These are phyloP conservation scores for Euphonia xanthogaster DNA, from an alignment of 2,797 vertebrate genomes.

Conservation along the genomic window DNA sequence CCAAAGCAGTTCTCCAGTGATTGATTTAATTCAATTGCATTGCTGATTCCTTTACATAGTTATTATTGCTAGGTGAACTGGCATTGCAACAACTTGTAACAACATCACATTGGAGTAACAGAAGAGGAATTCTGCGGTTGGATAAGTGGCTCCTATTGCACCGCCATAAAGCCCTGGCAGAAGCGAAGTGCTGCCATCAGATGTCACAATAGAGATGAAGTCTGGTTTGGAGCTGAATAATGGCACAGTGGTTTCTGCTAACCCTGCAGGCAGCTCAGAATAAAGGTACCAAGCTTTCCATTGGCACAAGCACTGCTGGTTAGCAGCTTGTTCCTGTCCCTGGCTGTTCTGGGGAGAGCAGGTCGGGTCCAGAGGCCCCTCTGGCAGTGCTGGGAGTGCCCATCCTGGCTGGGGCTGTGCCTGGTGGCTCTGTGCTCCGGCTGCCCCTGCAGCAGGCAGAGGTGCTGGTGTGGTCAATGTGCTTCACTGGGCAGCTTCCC, in stretches of 20 bases:
- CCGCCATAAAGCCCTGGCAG: neutral
- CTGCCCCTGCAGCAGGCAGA: neutral
- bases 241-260: neutral
- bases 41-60: neutral
- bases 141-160: neutral
- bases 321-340: neutral
- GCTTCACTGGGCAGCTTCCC: neutral
- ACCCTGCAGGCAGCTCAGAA: neutral
- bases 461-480: neutral
- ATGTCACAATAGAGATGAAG: neutral
- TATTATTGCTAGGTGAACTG: neutral
- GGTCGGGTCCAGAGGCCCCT: neutral
- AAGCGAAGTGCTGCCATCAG: neutral
- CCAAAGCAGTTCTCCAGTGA: neutral
- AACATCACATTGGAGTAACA: neutral
- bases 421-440: accelerated
- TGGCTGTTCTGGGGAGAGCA: accelerated
- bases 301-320: neutral
- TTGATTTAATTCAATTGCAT: neutral
- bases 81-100: neutral
- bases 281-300: neutral
- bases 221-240: neutral
- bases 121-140: neutral
- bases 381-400: neutral
- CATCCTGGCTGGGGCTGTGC: neutral